Evolutionary conservation across 2,888 invertebrate genomes (phyloP), one percentile per base, ranked within the genome.

Genomic region (Ceratothoa steindachneri): DNA sequence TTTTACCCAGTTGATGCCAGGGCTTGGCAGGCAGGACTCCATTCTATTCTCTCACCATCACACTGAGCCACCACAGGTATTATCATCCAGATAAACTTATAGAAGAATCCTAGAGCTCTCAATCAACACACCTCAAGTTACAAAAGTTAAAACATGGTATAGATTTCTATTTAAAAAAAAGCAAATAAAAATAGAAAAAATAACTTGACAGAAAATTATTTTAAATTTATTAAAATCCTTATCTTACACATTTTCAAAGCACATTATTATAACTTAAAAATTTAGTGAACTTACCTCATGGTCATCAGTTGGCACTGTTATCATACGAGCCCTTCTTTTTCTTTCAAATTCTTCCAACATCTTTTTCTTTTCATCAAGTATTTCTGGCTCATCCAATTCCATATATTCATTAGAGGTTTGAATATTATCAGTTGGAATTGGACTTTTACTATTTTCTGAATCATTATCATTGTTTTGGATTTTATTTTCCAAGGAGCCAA

Each of bases 261-360:
- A 2, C 30, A n/a, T 15, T 15, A 41, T 1, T 15, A 68, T 5
- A 3, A n/a, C n/a, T n/a, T n/a, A n/a, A n/a, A n/a, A n/a, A n/a
- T n/a, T n/a, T n/a, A n/a, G n/a, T n/a, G 7, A 22, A 30, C 71
- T 60, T 60, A 80, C 80, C 87, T 99, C 97, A 12, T 90, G 89
- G 86, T 99, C 99, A 86, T 99, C 99, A 0, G 99, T 99, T 0
- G 97, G 97, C 0, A 99, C 96, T 82, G 97, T 97, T 67, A 99
- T 92, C 83, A 95, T 95, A 5, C 98, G 88, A 0, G 93, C 98
- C 83, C 96, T 92, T 82, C 94, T 90, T 80, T 97, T 88, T 41
- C 96, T 87, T 84, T 99, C 99, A 85, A 98, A 97, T 85, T 98
- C 97, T 82, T 97, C 97, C 0, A 99, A 86, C 5, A 97, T 85